A percentile compares a stretch with the other conserved stretches of the same genome.
phyloP scores from a whole-genome alignment of 2,888 invertebrate species.

The Cephus nigrinus region DNA sequence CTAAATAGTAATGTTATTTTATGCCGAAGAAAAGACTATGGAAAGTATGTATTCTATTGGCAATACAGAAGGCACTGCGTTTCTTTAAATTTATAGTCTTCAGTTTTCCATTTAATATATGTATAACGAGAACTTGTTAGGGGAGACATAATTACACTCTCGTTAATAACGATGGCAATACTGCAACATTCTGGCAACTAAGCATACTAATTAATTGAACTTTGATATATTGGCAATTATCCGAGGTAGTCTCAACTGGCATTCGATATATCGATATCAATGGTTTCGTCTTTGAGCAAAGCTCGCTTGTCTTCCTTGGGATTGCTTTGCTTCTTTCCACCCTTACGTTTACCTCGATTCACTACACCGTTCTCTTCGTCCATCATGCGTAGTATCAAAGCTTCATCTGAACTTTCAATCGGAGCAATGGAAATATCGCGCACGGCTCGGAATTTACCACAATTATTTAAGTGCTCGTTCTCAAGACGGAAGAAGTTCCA shows the following conservation, averaged over 20 bases:
- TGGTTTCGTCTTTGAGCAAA: slow-evolving; percentile 64
- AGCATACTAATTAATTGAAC: not conserved
- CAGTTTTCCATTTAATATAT: not conserved
- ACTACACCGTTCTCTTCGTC: slow-evolving; percentile 90
- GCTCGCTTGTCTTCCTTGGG: slow-evolving; percentile 66
- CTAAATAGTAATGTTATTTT: not conserved
- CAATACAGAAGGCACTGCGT: not conserved
- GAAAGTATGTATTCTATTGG: not conserved
- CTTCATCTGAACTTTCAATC: slow-evolving; percentile 92
- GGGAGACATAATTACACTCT: not conserved
- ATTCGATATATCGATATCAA: slow-evolving; percentile 61
- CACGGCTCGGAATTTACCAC: slow-evolving; percentile 98
- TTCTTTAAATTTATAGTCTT: slow-evolving; percentile 2
- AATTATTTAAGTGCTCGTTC: slow-evolving; percentile 99
- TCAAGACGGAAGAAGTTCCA: slow-evolving; percentile 99
- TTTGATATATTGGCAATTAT: not conserved
- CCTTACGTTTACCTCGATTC: slow-evolving; percentile 74
- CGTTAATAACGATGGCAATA: not conserved
- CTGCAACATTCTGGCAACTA: not conserved
- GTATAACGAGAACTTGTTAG: not conserved
- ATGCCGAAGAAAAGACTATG: not conserved
- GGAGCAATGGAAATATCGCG: slow-evolving; percentile 97
- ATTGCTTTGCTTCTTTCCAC: slow-evolving; percentile 59
- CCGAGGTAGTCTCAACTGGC: slow-evolving; percentile 51
- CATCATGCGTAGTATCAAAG: slow-evolving; percentile 93